phyloP scores from a whole-genome alignment of 2,113 vertebrate genomes.

The Rhinichthys klamathensis region DNA sequence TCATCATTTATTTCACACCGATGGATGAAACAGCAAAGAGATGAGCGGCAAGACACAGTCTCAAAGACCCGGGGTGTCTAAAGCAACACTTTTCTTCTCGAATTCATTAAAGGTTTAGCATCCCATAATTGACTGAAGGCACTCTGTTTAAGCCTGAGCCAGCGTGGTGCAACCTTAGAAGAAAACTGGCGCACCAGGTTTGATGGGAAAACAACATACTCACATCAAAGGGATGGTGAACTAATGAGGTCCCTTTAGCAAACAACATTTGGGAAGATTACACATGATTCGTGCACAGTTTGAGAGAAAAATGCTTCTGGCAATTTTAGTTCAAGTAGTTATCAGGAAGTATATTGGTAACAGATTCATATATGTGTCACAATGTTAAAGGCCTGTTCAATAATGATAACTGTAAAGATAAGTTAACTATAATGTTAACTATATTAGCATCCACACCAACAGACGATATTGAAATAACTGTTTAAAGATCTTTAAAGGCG shows the following conservation, averaged over 20 bases:
- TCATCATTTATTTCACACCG: slow-evolving; percentile 36
- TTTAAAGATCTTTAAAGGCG: background rate
- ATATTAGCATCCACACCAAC: background rate
- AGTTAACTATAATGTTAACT: background rate
- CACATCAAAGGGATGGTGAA: background rate
- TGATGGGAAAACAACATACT: slow-evolving; percentile 2
- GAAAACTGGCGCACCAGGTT: slow-evolving; percentile 5
- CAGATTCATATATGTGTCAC: background rate
- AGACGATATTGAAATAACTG: background rate
- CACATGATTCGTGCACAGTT: background rate
- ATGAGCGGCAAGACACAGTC: background rate
- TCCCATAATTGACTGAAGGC: slow-evolving; percentile 16
- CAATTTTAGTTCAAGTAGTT: background rate
- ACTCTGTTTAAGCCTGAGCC: background rate
- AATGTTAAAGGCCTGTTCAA: background rate
- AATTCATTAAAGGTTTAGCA: slow-evolving; percentile 42
- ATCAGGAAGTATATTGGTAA: background rate
- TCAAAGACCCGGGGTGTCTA: slow-evolving; percentile 21
- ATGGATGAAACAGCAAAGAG: slow-evolving; percentile 21
- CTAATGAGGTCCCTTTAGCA: slow-evolving; percentile 6
- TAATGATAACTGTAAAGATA: background rate
- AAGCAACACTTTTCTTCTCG: slow-evolving; percentile 10
- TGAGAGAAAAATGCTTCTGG: background rate
- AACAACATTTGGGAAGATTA: slow-evolving; percentile 4
- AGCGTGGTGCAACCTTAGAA: background rate